A percentile compares a stretch with the other conserved stretches of the same genome.
These are phyloP conservation scores for Mactromeris polynyma DNA, from an alignment of 2,888 invertebrate species.

Conservation along the genomic window DNA sequence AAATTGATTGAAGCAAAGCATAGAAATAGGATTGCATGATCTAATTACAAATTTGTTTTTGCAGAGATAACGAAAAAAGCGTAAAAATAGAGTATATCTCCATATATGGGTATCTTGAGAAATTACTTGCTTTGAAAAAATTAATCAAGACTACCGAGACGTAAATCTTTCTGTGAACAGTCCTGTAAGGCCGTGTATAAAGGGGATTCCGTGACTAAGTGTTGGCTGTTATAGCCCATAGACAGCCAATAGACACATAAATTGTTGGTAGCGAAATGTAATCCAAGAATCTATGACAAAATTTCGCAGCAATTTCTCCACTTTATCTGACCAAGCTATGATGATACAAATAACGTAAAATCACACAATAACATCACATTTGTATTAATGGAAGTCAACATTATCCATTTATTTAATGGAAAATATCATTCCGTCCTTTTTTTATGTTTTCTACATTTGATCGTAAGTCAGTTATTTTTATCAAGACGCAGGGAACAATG, in stretches of 20 bases:
- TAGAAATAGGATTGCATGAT: neutral
- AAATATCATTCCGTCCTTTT: neutral
- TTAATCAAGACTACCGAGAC: neutral
- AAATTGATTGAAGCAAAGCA: too few relatives aligned
- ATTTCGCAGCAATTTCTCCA: neutral
- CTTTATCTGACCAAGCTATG: neutral
- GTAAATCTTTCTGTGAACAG: neutral
- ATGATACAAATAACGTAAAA: neutral
- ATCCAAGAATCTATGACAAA: slow-evolving; percentile 1
- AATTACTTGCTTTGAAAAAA: neutral
- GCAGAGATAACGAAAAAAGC: neutral
- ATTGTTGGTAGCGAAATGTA: slow-evolving; percentile 16
- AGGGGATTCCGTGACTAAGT: neutral
- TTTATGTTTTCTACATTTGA: neutral
- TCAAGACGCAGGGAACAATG: too few relatives aligned
- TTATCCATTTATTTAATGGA: neutral
- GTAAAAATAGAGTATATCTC: neutral
- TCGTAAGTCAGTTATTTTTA: too few relatives aligned
- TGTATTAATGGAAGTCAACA: neutral
- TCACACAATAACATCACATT: neutral
- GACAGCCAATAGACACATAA: slow-evolving; percentile 51
- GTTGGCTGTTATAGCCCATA: slow-evolving; percentile 23
- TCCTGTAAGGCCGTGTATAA: neutral
- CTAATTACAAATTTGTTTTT: neutral
- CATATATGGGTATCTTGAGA: neutral